Conservation (phyloP, 2,797 vertebrate genomes). For the Enteromius thamalakanensis region DNA sequence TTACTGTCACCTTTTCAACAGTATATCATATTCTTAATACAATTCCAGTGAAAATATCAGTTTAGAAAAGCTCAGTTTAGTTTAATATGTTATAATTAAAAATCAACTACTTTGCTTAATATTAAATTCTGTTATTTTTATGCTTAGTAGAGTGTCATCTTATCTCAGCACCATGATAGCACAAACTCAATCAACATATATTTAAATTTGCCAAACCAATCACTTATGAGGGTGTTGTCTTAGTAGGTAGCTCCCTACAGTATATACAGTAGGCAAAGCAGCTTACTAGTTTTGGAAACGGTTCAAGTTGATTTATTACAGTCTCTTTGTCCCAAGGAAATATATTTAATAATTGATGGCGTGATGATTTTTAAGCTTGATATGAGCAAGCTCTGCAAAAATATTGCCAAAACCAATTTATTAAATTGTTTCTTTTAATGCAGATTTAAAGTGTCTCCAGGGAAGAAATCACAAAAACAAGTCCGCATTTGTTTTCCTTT, state of each 20-base stretch:
- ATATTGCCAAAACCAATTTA: neutral
- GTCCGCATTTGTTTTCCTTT: neutral
- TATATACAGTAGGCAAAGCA: neutral
- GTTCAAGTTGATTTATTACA: neutral
- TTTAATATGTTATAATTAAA: neutral
- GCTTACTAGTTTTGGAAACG: neutral
- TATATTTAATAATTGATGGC: neutral
- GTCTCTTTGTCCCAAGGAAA: neutral
- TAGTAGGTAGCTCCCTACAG: neutral
- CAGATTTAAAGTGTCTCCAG: neutral
- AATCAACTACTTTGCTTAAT: neutral
- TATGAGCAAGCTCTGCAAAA: slow-evolving; percentile 9
- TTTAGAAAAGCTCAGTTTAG: neutral
- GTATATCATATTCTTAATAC: neutral
- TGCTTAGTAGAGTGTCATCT: neutral
- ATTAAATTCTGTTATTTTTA: neutral
- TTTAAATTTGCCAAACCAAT: neutral
- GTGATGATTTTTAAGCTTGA: neutral
- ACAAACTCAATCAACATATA: neutral
- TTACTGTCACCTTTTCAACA: neutral
- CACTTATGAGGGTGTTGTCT: neutral
- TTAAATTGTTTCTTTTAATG: neutral
- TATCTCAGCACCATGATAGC: neutral
- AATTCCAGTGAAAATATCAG: neutral
- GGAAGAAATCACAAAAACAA: neutral